Evolutionary conservation across 2,113 vertebrate species (phyloP), one percentile per base, ranked within the genome.

Genomic region (Notiomystis cincta): DNA sequence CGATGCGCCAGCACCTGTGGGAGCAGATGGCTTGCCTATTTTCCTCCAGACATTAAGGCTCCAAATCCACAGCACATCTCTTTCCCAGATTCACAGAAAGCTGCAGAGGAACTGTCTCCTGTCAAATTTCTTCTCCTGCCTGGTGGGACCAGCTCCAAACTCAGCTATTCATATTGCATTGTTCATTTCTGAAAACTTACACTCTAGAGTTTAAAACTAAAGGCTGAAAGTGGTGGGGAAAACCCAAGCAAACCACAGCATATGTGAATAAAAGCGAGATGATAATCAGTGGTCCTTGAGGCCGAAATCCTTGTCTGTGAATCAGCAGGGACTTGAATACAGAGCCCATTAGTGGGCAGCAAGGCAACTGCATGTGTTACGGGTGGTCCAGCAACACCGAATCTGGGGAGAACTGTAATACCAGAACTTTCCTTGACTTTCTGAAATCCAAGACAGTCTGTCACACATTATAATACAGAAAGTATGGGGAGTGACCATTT

Each of bases 11-110:
- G 67, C 5, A 20, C 75, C 82, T 80, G 71, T 23, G 8, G 42
- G 62, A 94, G 88, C 92, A 96, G 95, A 91, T 91, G 92, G 82
- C 67, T 90, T 65, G 57, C 71, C 71, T 94, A 1, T 80, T 92
- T 87, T 88, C 78, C 58, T 85, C 37, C 67, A 89, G 96, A 92
- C 50, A 45, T 61, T n/a, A 64, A 69, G 83, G 42, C 83, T 94
- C 72, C 12, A 1, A 91, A 73, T 77, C 71, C 24, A 24, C 42
- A 35, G 47, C 30, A 66, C 27, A 65, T 77, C 67, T 42, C n/a
- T 82, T 76, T 50, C 67, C 9, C 23, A 50, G 33, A 57, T 89
- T 90, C 67, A 75, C 60, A 89, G 60, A 90, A 80, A 87, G 18
- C 64, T 91, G 81, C 67, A 67, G 24, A 81, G 45, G 72, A 89